Conservation (phyloP, 2,888 invertebrate genomes). For the Philopedon plagiatum region DNA sequence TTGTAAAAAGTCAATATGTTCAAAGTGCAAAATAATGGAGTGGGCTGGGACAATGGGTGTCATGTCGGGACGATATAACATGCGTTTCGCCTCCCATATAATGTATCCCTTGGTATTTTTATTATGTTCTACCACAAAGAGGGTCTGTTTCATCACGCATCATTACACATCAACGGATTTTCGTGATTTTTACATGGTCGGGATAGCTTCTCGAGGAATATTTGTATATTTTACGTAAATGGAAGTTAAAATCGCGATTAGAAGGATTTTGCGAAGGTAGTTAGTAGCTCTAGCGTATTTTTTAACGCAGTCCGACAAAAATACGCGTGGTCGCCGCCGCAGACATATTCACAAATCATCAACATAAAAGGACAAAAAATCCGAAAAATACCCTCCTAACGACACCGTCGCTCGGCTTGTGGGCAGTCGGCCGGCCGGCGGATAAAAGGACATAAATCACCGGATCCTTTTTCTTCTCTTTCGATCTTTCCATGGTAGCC, state of each 20-base stretch:
- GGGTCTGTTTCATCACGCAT: conserved; percentile 59
- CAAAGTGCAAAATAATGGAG: conserved; percentile 68
- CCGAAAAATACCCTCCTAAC: conserved; percentile 9
- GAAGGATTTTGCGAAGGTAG: too few relatives aligned
- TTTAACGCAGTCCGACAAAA: too few relatives aligned
- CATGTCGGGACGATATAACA: conserved; percentile 61
- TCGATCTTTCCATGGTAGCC: conserved; percentile 8
- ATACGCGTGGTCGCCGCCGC: neutral
- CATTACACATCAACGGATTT: conserved; percentile 62
- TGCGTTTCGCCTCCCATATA: conserved; percentile 54
- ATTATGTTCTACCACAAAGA: conserved; percentile 56
- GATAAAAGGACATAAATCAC: conserved; percentile 5
- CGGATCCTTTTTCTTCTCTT: neutral
- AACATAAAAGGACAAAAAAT: neutral
- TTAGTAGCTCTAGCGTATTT: too few relatives aligned
- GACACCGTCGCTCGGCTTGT: too few relatives aligned
- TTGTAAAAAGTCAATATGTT: conserved; percentile 67
- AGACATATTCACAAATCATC: conserved; percentile 3
- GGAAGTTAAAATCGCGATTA: too few relatives aligned
- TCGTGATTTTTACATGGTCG: conserved; percentile 13
- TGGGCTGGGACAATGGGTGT: conserved; percentile 66
- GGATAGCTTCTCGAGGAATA: too few relatives aligned
- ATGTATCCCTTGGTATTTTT: conserved; percentile 52
- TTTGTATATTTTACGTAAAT: too few relatives aligned
- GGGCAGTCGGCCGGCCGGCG: conserved; percentile 8